phyloP scores from a whole-genome alignment of 2,113 vertebrate genomes.

The Malurus melanocephalus region DNA sequence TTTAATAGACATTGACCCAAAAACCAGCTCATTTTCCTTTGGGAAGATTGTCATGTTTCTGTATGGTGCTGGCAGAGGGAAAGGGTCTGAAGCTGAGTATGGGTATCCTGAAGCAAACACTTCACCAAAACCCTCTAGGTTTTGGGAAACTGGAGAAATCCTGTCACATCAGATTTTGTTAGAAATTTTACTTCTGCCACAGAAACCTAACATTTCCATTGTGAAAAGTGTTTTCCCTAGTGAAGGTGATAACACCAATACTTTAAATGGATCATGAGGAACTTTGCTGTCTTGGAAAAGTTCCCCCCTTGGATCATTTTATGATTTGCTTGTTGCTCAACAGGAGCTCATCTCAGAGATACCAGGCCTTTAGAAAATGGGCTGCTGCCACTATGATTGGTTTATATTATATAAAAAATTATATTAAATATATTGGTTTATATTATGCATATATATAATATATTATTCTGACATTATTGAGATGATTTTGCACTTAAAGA shows the following conservation, averaged over 20 bases:
- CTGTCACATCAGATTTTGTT: neutral
- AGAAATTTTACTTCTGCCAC: neutral
- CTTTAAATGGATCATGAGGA: neutral
- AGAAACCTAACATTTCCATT: neutral
- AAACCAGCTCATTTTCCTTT: neutral
- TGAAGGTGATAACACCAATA: neutral
- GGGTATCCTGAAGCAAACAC: neutral
- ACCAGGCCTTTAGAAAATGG: conserved; percentile 9
- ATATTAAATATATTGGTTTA: too few relatives aligned
- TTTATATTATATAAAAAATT: neutral
- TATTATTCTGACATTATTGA: neutral
- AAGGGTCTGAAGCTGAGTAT: neutral
- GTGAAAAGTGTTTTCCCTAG: neutral
- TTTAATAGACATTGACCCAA: neutral
- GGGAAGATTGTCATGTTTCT: neutral
- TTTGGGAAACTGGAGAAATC: neutral
- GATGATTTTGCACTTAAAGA: neutral
- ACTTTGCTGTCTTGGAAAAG: neutral
- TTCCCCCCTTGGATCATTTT: neutral
- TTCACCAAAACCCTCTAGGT: rapidly evolving
- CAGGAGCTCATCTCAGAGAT: neutral
- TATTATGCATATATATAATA: too few relatives aligned
- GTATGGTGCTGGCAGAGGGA: neutral
- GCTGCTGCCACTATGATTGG: neutral
- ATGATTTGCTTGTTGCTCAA: neutral